These are phyloP conservation scores for Pao palembangensis DNA, from an alignment of 2,113 vertebrate genomes.

Conservation along the genomic window DNA sequence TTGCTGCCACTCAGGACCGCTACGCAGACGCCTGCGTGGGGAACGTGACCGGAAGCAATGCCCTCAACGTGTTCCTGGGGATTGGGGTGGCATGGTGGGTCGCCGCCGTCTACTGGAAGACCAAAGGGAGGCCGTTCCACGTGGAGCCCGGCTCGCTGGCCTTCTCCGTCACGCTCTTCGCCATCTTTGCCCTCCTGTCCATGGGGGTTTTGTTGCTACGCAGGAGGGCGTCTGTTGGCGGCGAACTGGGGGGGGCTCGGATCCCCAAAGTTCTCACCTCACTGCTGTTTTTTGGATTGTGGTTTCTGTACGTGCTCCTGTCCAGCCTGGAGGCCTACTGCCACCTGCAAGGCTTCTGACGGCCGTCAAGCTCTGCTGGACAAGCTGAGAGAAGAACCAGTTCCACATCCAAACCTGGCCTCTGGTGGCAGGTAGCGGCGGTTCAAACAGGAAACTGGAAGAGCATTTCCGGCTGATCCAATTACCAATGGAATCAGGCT, in stretches of 20 bases:
- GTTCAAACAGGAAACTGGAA: too few species aligned
- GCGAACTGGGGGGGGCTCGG: conserved; percentile 84
- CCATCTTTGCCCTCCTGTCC: conserved; percentile 85
- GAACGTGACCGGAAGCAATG: conserved; percentile 90
- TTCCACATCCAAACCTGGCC: not conserved
- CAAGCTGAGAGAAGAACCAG: conserved; percentile 2
- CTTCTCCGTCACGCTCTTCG: conserved; percentile 93
- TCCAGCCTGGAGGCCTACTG: conserved; percentile 90
- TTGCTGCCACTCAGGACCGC: conserved; percentile 87
- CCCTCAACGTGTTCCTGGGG: conserved; percentile 90
- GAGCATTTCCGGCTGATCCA: too few species aligned
- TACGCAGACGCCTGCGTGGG: conserved; percentile 88
- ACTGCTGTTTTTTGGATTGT: conserved; percentile 81
- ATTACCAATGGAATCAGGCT: too few species aligned
- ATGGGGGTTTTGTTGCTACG: conserved; percentile 83
- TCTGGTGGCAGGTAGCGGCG: too few species aligned
- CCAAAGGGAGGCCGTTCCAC: conserved; percentile 79
- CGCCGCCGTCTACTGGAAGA: conserved; percentile 86
- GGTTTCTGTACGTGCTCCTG: conserved; percentile 89
- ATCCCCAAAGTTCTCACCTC: conserved; percentile 78
- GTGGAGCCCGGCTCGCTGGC: conserved; percentile 87
- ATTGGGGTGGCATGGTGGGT: conserved; percentile 89
- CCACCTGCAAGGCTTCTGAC: conserved; percentile 87
- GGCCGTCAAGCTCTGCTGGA: not conserved
- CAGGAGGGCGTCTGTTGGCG: conserved; percentile 83